These are phyloP conservation scores for Bembecia ichneumoniformis DNA, from an alignment of 2,888 invertebrate genomes.

Conservation along the genomic window DNA sequence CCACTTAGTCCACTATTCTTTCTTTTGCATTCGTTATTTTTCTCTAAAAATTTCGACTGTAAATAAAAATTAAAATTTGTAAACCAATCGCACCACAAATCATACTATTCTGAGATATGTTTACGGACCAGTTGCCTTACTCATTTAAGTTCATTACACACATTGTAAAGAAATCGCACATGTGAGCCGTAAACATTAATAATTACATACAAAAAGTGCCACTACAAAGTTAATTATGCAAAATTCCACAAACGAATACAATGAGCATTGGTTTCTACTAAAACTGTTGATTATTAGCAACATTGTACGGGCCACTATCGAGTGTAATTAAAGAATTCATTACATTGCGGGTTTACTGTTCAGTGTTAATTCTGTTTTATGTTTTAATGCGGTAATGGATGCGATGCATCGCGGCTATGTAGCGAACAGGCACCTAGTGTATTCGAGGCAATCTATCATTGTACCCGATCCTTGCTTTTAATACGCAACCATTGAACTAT, in stretches of 20 bases:
- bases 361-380: conserved; percentile 3
- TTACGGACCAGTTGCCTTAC: conserved; percentile 7
- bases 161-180: conserved; percentile 40
- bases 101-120: neutral
- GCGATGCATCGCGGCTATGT: neutral
- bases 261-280: conserved; percentile 25
- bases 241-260: conserved; percentile 55
- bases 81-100: too few relatives aligned
- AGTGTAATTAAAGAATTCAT: neutral
- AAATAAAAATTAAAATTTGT: too few relatives aligned
- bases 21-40: too few relatives aligned
- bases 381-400: conserved; percentile 1
- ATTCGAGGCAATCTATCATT: conserved; percentile 11
- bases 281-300: conserved; percentile 36
- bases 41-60: too few relatives aligned
- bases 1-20: too few relatives aligned
- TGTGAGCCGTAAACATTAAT: conserved; percentile 33
- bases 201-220: conserved; percentile 55
- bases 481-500: conserved; percentile 34
- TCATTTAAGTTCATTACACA: conserved; percentile 45
- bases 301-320: conserved; percentile 22
- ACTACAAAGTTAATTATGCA: conserved; percentile 58
- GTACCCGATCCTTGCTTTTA: conserved; percentile 15
- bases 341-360: conserved; percentile 7
- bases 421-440: neutral